phyloP scores from a whole-genome alignment of 2,888 invertebrate genomes.

The Limnephilus marmoratus region DNA sequence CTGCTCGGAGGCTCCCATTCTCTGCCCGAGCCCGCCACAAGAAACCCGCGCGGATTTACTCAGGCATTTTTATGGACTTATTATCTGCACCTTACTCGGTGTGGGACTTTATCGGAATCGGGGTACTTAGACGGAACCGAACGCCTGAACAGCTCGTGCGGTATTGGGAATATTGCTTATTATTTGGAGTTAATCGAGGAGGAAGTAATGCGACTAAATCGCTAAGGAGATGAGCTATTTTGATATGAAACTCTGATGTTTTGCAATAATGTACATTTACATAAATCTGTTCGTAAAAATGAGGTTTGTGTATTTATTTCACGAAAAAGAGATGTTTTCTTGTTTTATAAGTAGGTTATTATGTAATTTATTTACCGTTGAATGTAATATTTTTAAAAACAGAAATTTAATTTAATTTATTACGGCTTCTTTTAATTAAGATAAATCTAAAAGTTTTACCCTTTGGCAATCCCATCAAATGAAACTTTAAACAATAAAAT shows the following conservation, averaged over 20 bases:
- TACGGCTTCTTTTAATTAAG: too few relatives aligned
- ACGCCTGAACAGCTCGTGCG: neutral
- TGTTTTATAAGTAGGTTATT: too few relatives aligned
- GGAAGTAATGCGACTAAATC: neutral
- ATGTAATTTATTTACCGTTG: too few relatives aligned
- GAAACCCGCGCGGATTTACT: constrained; percentile 46
- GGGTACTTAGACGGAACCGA: constrained; percentile 16
- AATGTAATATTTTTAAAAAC: too few relatives aligned
- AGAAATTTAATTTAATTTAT: too few relatives aligned
- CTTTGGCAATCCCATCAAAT: too few relatives aligned
- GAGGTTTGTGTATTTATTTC: too few relatives aligned
- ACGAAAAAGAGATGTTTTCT: too few relatives aligned
- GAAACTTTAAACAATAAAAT: too few relatives aligned
- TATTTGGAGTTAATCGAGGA: neutral
- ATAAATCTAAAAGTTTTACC: too few relatives aligned
- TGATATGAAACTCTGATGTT: neutral
- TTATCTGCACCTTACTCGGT: constrained; percentile 9
- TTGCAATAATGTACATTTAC: neutral
- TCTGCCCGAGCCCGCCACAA: neutral
- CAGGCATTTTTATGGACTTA: constrained; percentile 46
- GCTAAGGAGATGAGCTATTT: neutral
- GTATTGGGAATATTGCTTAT: neutral
- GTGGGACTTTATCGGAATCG: neutral
- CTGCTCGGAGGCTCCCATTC: neutral
- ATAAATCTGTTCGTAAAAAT: too few relatives aligned